Evolutionary conservation across 2,888 invertebrate species (phyloP).

Genomic region (Pycnomerus fuliginosus): DNA sequence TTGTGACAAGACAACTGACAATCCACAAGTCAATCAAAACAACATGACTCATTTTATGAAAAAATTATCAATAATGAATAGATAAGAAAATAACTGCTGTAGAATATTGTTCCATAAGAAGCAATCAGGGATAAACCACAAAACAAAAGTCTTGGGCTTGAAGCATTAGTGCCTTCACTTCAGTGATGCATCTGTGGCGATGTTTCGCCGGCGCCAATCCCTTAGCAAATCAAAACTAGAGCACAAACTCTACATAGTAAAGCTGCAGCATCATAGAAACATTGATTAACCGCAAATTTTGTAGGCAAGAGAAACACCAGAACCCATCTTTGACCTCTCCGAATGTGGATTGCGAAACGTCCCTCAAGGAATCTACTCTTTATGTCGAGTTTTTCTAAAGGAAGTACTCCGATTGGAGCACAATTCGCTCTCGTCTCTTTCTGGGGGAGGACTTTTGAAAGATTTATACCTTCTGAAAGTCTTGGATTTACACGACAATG

Average conservation of each 20-base stretch:
- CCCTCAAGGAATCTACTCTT: constrained; percentile 75
- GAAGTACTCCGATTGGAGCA: constrained; percentile 65
- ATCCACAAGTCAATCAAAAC: too few relatives aligned
- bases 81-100: too few relatives aligned
- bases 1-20: too few relatives aligned
- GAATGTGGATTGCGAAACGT: constrained; percentile 73
- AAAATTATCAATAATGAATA: too few relatives aligned
- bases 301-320: constrained; percentile 76
- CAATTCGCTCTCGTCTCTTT: constrained; percentile 69
- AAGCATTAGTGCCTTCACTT: too few relatives aligned
- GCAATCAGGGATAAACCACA: too few relatives aligned
- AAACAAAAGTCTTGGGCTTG: too few relatives aligned
- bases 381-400: constrained; percentile 82
- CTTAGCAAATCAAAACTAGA: constrained; percentile 62
- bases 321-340: constrained; percentile 77
- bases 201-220: constrained; percentile 47
- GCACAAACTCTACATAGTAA: constrained; percentile 62
- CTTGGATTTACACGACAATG: constrained; percentile 68
- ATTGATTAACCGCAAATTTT: constrained; percentile 9
- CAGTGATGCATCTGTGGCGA: too few relatives aligned
- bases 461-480: constrained; percentile 68
- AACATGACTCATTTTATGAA: too few relatives aligned
- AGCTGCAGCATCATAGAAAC: constrained; percentile 9
- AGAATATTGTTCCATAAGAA: too few relatives aligned
- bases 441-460: constrained; percentile 69